Percentiles rank a stretch among this genome's conserved stretches.
phyloP scores from a whole-genome alignment of 2,113 vertebrate genomes.

The Phasianus colchicus region DNA sequence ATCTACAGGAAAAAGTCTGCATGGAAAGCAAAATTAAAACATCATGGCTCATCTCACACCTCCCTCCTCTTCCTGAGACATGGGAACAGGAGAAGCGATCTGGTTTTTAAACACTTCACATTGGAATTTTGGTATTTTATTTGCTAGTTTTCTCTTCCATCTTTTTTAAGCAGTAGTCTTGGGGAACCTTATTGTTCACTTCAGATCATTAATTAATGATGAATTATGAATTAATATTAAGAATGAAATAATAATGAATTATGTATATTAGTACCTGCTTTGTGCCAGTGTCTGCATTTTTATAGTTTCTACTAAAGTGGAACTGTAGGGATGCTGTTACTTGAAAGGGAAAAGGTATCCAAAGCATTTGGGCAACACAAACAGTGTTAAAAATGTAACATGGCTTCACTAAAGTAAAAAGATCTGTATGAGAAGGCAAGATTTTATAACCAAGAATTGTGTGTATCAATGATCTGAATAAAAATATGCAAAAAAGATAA shows the following conservation, averaged over 20 bases:
- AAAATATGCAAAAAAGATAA: neutral
- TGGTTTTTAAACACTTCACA: constrained; percentile 4
- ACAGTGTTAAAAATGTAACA: constrained; percentile 46
- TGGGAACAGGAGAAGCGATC: neutral
- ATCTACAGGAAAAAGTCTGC: neutral
- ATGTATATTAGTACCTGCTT: neutral
- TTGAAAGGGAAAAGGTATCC: constrained; percentile 9
- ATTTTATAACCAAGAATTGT: neutral
- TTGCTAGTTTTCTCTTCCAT: neutral
- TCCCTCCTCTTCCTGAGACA: neutral
- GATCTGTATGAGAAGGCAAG: neutral
- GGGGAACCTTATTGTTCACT: neutral
- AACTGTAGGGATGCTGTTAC: neutral
- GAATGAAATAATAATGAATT: neutral
- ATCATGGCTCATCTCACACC: neutral
- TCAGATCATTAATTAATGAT: neutral
- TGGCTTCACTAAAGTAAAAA: constrained; percentile 9
- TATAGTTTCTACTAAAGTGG: neutral
- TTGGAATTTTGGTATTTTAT: neutral
- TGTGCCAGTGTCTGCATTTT: neutral
- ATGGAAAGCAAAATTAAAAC: neutral
- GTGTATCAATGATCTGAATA: neutral
- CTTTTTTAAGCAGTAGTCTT: neutral
- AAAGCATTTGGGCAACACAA: constrained; percentile 11
- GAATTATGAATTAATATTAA: neutral